A percentile compares a stretch with the other conserved stretches of the same genome.
These are phyloP conservation scores for Danionella dracula DNA, from an alignment of 2,797 vertebrate genomes.

Conservation along the genomic window DNA sequence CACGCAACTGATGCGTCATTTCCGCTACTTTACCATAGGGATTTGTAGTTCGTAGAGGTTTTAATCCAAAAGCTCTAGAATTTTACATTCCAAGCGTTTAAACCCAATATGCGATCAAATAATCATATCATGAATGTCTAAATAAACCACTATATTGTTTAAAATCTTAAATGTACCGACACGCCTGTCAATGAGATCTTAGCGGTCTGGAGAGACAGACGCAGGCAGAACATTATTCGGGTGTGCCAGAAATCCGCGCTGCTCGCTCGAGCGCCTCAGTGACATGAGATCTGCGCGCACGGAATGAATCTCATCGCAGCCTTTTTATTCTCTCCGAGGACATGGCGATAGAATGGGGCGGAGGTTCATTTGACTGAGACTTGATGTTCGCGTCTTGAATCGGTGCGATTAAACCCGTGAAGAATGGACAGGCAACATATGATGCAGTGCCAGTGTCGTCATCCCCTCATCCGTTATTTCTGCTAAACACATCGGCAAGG, in stretches of 20 bases:
- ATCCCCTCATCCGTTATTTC: conserved; percentile 3
- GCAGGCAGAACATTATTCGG: conserved; percentile 10
- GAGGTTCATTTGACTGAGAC: not conserved
- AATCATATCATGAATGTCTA: too few relatives aligned
- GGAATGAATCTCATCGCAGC: not conserved
- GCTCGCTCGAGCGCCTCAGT: not conserved
- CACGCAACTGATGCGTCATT: not conserved
- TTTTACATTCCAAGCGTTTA: not conserved
- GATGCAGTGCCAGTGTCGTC: conserved; percentile 24
- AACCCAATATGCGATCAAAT: too few relatives aligned
- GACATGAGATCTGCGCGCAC: not conserved
- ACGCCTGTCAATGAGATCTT: not conserved
- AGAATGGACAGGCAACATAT: conserved; percentile 26
- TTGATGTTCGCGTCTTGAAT: not conserved
- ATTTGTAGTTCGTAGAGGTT: not conserved
- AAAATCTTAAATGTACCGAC: too few relatives aligned
- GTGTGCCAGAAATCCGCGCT: conserved; percentile 22
- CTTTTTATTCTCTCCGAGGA: not conserved
- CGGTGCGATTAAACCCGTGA: not conserved
- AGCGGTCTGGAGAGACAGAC: conserved; percentile 15
- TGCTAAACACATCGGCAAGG: not conserved
- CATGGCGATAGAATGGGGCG: not conserved
- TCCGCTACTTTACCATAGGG: not conserved
- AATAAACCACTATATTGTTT: too few relatives aligned
- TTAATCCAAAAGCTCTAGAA: not conserved